Base-by-base conservation (phyloP, 2,797 vertebrate genomes). In the Corythornis leucogaster region DNA sequence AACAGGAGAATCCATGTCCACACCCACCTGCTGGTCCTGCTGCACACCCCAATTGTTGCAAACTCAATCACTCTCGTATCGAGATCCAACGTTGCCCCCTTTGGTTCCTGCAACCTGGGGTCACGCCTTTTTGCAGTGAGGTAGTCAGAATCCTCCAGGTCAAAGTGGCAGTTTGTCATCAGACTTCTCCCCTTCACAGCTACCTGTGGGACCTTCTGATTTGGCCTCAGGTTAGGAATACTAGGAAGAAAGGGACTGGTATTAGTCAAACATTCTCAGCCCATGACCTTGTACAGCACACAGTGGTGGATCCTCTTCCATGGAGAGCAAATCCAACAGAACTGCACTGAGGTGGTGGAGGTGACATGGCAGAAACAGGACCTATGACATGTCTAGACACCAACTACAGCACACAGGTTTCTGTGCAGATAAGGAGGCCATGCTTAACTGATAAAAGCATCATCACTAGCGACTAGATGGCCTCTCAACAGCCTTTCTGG, bases 101-200 rank as follows among this genome's bases (percentile, higher is more conserved):
- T 45, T 7, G 92, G 93, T 17, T 95, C 95, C 25, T 69, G 88
- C 66, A 98, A 91, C 28, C 98, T 96, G 21, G 95, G 74, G 57
- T 81, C 92, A 11, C 80, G 85, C 15, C 93, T 95, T 42, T 81
- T 94, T 22, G 94, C 87, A 0, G 69, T 97, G 88, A 98, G 89
- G 69, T 98, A 99, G 93, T 99, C 98, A 0, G 98, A 99, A 30
- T 98, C 97, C 59, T 98, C 97, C 33, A 98, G 91, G 55, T 98
- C 97, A 79, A 98, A 98, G 94, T 98, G 98, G 88, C 97, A 98
- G 46, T 90, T 80, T 1, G 97, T 96, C 83, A 98, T 96, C 58
- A 96, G 58, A 82, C 99, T 98, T 79, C 91, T 92, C 28, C 98
- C 99, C 61, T 92, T 97, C 62, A 98, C 87, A 2, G 67, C 28